phyloP scores from a whole-genome alignment of 1,140 invertebrate genomes.

The Ectropis grisescens region DNA sequence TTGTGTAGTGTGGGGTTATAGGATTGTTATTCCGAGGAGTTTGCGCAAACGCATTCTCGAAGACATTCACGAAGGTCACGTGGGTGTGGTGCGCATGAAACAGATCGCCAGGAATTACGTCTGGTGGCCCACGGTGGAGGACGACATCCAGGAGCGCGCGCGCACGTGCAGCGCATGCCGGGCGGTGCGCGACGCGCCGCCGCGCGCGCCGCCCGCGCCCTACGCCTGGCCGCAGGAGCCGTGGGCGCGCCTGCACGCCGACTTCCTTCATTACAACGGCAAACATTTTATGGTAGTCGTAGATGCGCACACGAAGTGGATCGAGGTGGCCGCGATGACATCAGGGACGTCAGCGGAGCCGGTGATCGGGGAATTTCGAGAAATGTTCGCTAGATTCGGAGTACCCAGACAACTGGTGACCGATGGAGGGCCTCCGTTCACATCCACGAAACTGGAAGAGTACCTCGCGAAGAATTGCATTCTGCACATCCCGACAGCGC shows the following conservation, averaged over 20 bases:
- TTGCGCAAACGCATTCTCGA: constrained; percentile 18
- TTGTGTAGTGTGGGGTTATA: constrained; percentile 21
- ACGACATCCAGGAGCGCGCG: constrained; percentile 1
- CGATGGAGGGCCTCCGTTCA: constrained; percentile 21
- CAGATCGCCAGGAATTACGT: constrained; percentile 38
- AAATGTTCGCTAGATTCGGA: constrained; percentile 13
- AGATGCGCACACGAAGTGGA: constrained; percentile 5
- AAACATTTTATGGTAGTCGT: constrained; percentile 2
- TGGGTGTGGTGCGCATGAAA: constrained; percentile 30
- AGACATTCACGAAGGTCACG: constrained; percentile 29
- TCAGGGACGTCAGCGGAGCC: background rate
- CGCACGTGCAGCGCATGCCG: constrained; percentile 19
- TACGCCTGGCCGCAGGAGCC: background rate
- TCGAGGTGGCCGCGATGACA: constrained; percentile 1
- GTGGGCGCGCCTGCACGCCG: background rate
- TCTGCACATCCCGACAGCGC: constrained; percentile 15
- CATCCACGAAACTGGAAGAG: constrained; percentile 12
- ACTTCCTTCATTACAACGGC: constrained; percentile 1
- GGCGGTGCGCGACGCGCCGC: constrained; percentile 12
- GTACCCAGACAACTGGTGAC: constrained; percentile 18
- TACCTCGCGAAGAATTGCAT: constrained; percentile 20
- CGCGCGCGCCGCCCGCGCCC: constrained; percentile 20
- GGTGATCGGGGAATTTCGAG: background rate
- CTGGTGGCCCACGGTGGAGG: constrained; percentile 17
- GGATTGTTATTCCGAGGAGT: constrained; percentile 21